Base-by-base conservation (phyloP, 2,113 vertebrate species). In the Illadopsis cleaveri region DNA sequence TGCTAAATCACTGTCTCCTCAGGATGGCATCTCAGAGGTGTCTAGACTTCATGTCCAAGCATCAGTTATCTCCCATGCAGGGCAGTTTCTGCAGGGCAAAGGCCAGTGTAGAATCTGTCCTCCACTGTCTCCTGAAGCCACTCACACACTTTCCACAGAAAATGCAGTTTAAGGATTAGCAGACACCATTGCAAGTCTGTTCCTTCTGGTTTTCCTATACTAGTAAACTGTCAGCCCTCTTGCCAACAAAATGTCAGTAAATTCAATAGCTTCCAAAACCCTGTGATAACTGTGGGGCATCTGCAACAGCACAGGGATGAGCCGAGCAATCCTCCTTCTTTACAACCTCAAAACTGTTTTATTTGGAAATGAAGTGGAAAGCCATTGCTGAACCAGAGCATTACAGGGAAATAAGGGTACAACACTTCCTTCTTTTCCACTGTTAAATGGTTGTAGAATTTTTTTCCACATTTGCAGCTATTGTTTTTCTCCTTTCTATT, bases 401-500 rank as follows among this genome's bases (percentile, higher is more conserved):
- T 50, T 19, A 44, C 18, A 42, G 7, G 15, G 42, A 90, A 94
- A 60, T 31, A 83, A 54, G 18, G 15, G 33, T 28, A 42, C 21
- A 50, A 38, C 30, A 51, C 1, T 23, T 66, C 31, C 53, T 61
- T 28, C 50, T 54, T 48, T 78, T 70, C 25, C 87, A 57, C 15
- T 47, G 6, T 38, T 76, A 78, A 90, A 61, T 5, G 5, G 30
- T 10, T 62, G 14, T 10, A 83, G 25, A 22, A 1, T 6, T 28
- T 33, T 42, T 68, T 30, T 5, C 44, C 53, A 77, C 3, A 27
- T 50, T 83, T 73, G 40, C 37, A 89, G 50, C 15, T 89, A 87
- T 72, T 89, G 77, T 94, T 89, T 91, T 53, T 93, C 84, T 81
- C 28, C 35, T 17, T 89, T 75, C 82, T 69, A 73, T 77, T 80